These are phyloP conservation scores for Agrypnia vestita DNA, from an alignment of 1,140 invertebrate species.

Conservation along the genomic window DNA sequence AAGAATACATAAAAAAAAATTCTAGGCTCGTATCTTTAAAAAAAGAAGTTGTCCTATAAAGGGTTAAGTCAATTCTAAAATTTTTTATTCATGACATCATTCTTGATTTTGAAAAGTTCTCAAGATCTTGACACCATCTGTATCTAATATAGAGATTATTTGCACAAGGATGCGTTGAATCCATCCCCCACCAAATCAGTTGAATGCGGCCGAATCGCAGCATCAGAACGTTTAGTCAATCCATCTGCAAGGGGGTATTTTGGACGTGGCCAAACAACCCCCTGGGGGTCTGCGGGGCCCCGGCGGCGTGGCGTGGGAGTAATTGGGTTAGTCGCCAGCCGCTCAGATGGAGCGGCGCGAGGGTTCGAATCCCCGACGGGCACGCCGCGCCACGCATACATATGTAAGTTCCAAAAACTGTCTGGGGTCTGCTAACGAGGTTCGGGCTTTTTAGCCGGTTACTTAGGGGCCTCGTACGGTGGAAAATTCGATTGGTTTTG, in stretches of 20 bases:
- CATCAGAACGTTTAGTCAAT: slow-evolving; percentile 40
- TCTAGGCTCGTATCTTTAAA: no score
- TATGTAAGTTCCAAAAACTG: slow-evolving; percentile 40
- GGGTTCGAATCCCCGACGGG: slow-evolving; percentile 46
- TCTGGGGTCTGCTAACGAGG: slow-evolving; percentile 48
- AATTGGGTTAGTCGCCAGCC: slow-evolving; percentile 58
- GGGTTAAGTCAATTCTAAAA: no score
- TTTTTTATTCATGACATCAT: no score
- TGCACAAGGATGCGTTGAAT: no score
- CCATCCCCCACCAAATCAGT: slow-evolving; percentile 8
- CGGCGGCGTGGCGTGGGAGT: slow-evolving; percentile 47
- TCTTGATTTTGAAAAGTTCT: no score
- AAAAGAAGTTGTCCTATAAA: no score
- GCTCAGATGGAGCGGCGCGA: slow-evolving; percentile 27
- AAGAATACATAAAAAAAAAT: no score
- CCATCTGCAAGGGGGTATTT: slow-evolving; percentile 29
- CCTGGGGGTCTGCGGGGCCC: slow-evolving; percentile 48
- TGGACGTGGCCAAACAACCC: slow-evolving; percentile 53
- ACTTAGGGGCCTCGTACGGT: slow-evolving; percentile 33
- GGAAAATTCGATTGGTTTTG: slow-evolving; percentile 36
- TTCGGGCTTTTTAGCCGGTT: slow-evolving; percentile 43
- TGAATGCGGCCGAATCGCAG: neutral
- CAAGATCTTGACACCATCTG: no score
- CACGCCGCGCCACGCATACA: slow-evolving; percentile 38
- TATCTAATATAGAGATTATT: no score